Conservation (phyloP, 2,113 vertebrate species). For the Callipepla squamata region DNA sequence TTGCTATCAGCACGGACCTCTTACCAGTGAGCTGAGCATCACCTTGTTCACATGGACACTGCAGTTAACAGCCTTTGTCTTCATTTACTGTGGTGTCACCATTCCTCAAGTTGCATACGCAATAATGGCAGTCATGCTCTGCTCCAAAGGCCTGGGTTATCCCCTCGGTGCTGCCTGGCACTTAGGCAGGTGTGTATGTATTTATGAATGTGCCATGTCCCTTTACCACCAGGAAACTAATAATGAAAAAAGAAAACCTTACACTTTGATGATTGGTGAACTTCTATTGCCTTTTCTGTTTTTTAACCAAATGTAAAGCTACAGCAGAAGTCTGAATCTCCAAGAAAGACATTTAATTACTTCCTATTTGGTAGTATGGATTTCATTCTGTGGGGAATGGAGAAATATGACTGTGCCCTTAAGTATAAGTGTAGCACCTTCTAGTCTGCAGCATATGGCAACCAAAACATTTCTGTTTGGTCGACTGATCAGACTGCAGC, state of each 20-base stretch:
- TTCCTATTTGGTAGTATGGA: neutral
- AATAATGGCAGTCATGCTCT: conserved; percentile 61
- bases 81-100: conserved; percentile 77
- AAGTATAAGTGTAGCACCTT: conserved; percentile 5
- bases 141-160: conserved; percentile 53
- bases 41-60: conserved; percentile 72
- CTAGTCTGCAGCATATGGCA: neutral
- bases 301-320: neutral
- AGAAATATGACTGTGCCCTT: neutral
- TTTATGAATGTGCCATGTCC: neutral
- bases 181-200: conserved; percentile 70
- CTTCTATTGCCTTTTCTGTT: neutral
- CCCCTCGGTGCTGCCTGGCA: conserved; percentile 6
- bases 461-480: neutral
- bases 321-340: neutral
- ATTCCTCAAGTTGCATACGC: conserved; percentile 67
- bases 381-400: neutral
- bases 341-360: neutral
- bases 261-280: neutral
- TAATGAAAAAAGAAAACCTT: neutral
- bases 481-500: neutral
- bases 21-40: conserved; percentile 62
- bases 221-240: neutral
- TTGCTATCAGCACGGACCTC: conserved; percentile 79
- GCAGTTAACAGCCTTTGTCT: conserved; percentile 66